Evolutionary conservation across 2,113 vertebrate species (phyloP), one percentile per base, ranked within the genome.

Genomic region (Eretmochelys imbricata): DNA sequence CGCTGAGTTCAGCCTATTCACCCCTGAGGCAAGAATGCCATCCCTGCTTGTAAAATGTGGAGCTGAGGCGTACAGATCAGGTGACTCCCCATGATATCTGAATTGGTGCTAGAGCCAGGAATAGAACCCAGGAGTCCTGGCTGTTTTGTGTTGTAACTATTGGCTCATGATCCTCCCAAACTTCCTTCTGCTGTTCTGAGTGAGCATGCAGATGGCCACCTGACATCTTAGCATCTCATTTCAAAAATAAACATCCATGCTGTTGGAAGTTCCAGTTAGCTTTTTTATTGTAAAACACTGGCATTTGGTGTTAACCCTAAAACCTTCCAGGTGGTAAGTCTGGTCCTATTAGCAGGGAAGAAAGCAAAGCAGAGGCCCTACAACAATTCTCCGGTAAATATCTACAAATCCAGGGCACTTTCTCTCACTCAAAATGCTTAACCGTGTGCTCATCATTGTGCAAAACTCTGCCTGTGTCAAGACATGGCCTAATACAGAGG

Each of bases 41-140:
- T 59, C 92, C 91, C 86, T 29, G 53, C 89, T 94, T 96, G 92
- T 88, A 95, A 96, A 69, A 96, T 42, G 72, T 10, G n/a, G 72
- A 42, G 9, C 10, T 46, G 96, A n/a, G 35, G 57, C 87, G 11
- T 0, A 2, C 75, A 0, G 2, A 62, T 62, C 55, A 92, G 96
- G 92, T 75, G 75, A 91, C 92, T 97, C 92, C 62, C 72, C 55
- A 69, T 4, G 1, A 53, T 19, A 10, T 42, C 38, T 75, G 69
- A 42, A 42, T 48, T 91, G 85, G 53, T 95, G 93, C 57, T 48
- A 89, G 95, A 95, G 94, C 96, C 93, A 95, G 96, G 93, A 96
- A 96, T 96, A 96, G 95, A 95, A 79, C 50, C 96, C 81, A 96
- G 96, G 95, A 93, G 96, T 95, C 96, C 93, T 93, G 65, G 88